Evolutionary conservation across 2,797 vertebrate genomes (phyloP), one percentile per base, ranked within the genome.

Genomic region (Sebastes kiyomatsui): DNA sequence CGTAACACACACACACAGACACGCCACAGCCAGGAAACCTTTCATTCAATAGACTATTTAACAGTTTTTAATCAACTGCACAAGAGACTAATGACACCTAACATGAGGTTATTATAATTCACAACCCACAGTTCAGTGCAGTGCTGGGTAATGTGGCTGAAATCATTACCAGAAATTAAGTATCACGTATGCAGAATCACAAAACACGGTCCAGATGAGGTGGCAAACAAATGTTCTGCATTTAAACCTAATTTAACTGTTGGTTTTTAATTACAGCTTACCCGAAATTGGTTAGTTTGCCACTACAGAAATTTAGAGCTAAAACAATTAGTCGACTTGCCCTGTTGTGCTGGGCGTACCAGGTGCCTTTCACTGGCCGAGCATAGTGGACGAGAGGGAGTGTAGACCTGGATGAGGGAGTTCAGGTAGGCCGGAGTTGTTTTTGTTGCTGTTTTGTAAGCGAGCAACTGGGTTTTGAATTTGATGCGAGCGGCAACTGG

Each of bases 11-110:
- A 4, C 38, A n/a, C 23, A 28, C 33, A 30, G n/a, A n/a, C 60
- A 33, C 6, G 5, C 56, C 23, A 23, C 38, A 71, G 61, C 12
- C 14, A 58, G 27, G 68, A 74, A 69, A 72, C 33, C 74, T 62
- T 77, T 79, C 60, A 54, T 71, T 76, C 60, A 64, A 72, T 6
- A 67, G 55, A 61, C 42, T 56, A 52, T 58, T 67, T 80, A 79
- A 56, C 75, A 38, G 33, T 54, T 82, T 72, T n/a, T 55, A n/a
- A 81, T 82, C 67, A 71, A 62, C 77, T 65, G 62, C 27, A 23
- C 33, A 28, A 69, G 56, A 79, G 67, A 70, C 20, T 25, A 66
- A 84, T 78, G 70, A 77, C 27, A 55, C 16, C 25, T 1, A 46
- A 79, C 20, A 22, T 12, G 7, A 67, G 35, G 12, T 42, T 56